Base-by-base conservation (phyloP, 2,888 invertebrate species). In the Aleiodes alternator region DNA sequence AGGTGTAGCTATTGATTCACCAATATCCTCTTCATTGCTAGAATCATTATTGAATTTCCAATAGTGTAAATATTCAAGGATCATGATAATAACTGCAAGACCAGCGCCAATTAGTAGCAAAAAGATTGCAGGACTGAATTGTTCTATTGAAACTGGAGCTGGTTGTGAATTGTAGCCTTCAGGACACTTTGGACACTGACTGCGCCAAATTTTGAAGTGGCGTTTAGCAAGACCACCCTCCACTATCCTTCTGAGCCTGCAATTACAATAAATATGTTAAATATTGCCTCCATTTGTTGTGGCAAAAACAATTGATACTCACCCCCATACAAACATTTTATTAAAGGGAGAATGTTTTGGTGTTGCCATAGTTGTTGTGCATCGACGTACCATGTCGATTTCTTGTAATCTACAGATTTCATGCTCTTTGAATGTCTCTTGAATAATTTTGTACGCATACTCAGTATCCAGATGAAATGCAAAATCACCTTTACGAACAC, bases 371-470 rank as follows among this genome's bases (percentile, higher is more conserved):
- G 82, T 78, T 0, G 82, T 78, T n/a, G 81, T 74, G 48, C 79
- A 73, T 23, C 83, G 75, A 16, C 77, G 76, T 48, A 85, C 64
- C 38, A 86, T 75, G 48, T 79, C 71, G 38, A 87, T 79, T 86
- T 94, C 93, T 1, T 92, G 91, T 0, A 93, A 89, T 77, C 94
- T 94, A 80, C 95, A 95, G 70, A 94, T 92, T 85, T 93, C 92
- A 66, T 92, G 90, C 83, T 94, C 94, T 0, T 90, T 91, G 83
- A 94, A 95, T 0, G 92, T 92, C 12, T 91, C 91, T 86, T 87
- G 53, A 14, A 70, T 53, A 3, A 29, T 43, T 50, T 55, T 34
- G 9, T 55, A 29, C n/a, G 4, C 34, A 31, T 34, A 34, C 0
- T 4, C 34, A 69, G n/a, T 55, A 4, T 53, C 53, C 3, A 53